Base-by-base conservation (phyloP, 2,113 vertebrate species). In the Pyrgilauda ruficollis region DNA sequence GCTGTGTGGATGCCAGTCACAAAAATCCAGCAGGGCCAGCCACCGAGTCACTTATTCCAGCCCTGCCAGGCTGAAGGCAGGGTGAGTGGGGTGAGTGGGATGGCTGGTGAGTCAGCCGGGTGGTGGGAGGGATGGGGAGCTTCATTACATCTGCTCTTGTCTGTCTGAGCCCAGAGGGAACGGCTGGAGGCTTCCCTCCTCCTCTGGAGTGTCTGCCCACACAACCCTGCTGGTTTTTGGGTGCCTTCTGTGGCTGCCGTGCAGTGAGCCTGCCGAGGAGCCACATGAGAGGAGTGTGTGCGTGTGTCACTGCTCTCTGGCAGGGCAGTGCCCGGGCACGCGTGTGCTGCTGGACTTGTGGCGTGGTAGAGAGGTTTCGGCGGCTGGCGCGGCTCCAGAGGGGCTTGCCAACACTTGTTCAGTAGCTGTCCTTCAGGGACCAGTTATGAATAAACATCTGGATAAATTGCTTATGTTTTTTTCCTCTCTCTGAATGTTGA, bases 241-340 rank as follows among this genome's bases (percentile, higher is more conserved):
- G 70, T 75, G 53, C 70, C 12, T 33, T 3, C 4, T 3, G 37
- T 13, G 50, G 53, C 67, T 70, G 50, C 11, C 0, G 0, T 5
- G 47, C 14, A 3, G 35, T 4, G 39, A n/a, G 28, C 22, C 59
- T 6, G 30, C 19, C 6, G 17, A 23, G 56, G 37, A 67, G 23
- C 21, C 28, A 0, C 3, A 2, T 0, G 5, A 44, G 5, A 44
- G 61, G 27, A 52, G 37, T 0, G 11, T 8, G 21, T 74, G 30
- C 41, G 56, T 8, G 23, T 74, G 75, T 20, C 24, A 4, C 41
- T 2, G 7, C 12, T 21, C 12, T 11, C 22, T 18, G 70, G 47
- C 47, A 28, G 16, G 16, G 37, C 9, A 4, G n/a, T 37, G 84
- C 35, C n/a, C 7, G 39, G 64, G 52, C 41, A 6, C 0, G 1